Evolutionary conservation across 2,113 vertebrate species (phyloP).

Genomic region (Anser brachyrhynchus): DNA sequence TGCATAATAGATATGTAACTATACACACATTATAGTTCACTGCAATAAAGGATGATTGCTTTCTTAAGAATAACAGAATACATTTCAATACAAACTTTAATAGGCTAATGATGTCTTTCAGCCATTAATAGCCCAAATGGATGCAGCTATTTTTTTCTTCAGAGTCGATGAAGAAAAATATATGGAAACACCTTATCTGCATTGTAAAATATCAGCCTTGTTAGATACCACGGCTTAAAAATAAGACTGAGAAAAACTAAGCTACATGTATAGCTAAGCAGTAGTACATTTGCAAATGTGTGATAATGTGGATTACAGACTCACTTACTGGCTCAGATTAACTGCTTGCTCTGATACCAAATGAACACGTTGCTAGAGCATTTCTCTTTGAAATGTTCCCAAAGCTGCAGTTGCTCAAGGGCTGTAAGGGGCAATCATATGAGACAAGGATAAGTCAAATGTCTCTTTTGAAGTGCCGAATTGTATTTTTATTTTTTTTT

Average conservation of each 20-base stretch:
- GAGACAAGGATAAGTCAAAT: conserved; percentile 30
- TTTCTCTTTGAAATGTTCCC: conserved; percentile 42
- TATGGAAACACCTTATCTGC: background rate
- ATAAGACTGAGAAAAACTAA: background rate
- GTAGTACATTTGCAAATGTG: background rate
- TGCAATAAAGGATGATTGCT: background rate
- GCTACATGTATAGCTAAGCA: background rate
- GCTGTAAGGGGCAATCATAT: background rate
- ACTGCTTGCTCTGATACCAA: background rate
- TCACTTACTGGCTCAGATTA: background rate
- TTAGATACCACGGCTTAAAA: background rate
- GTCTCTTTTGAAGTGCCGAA: conserved; percentile 35
- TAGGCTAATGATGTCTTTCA: background rate
- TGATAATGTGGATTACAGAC: background rate
- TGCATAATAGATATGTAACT: background rate
- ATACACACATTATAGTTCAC: background rate
- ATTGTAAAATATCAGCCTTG: background rate
- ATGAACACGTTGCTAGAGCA: background rate
- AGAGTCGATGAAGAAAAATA: background rate
- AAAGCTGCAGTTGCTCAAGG: conserved; percentile 12
- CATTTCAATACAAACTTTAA: background rate
- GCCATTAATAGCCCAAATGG: background rate
- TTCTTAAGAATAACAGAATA: background rate
- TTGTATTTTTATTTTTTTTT: background rate
- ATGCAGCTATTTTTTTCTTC: background rate